These are phyloP conservation scores for Psophia crepitans DNA, from an alignment of 2,113 vertebrate genomes.

Conservation along the genomic window DNA sequence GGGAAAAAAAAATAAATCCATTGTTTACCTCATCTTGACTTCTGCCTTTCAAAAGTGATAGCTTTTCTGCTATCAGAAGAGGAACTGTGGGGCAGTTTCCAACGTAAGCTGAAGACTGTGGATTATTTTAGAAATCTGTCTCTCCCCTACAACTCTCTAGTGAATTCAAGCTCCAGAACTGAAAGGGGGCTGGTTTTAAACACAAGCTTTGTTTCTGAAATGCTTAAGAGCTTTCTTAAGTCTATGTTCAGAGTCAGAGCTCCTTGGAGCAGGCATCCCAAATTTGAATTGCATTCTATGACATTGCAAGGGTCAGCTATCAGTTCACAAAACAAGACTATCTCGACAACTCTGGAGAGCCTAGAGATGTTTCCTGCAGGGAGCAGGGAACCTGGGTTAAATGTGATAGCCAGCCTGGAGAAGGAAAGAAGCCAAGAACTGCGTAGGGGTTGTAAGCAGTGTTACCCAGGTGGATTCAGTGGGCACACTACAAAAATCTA, in stretches of 20 bases:
- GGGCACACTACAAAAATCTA: neutral
- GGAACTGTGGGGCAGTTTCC: neutral
- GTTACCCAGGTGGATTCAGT: neutral
- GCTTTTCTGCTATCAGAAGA: neutral
- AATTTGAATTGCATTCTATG: neutral
- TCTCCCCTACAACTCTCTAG: neutral
- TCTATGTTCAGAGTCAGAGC: neutral
- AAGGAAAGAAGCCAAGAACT: neutral
- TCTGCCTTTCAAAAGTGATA: neutral
- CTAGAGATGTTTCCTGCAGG: neutral
- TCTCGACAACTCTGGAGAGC: neutral
- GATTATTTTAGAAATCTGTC: neutral
- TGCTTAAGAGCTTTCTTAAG: neutral
- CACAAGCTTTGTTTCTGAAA: neutral
- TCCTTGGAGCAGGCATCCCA: neutral
- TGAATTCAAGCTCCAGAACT: neutral
- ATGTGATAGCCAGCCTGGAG: neutral
- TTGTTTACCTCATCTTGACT: neutral
- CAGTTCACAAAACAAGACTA: neutral
- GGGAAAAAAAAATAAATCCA: neutral
- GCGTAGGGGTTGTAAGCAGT: neutral
- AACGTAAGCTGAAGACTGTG: neutral
- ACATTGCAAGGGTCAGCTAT: neutral
- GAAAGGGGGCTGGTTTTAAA: neutral
- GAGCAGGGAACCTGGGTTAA: neutral